phyloP scores from a whole-genome alignment of 2,113 vertebrate genomes.

The Agelaius tricolor region DNA sequence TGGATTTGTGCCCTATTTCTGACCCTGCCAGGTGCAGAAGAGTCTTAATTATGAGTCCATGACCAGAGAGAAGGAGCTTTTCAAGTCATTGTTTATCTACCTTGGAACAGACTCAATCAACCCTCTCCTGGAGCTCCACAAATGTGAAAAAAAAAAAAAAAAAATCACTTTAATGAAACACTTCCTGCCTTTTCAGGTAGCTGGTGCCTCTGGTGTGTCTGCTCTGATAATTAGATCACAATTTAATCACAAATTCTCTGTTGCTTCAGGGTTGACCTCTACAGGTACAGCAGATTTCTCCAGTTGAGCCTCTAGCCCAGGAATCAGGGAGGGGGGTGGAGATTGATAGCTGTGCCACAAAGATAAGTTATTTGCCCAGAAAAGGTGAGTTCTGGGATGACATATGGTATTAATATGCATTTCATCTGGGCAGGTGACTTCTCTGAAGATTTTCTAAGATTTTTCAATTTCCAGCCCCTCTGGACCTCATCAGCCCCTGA shows the following conservation, averaged over 20 bases:
- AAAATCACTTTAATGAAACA: background rate
- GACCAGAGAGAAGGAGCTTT: background rate
- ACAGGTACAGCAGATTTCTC: background rate
- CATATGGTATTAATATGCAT: accelerated
- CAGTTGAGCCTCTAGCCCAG: background rate
- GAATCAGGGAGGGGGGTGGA: background rate
- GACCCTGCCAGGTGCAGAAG: background rate
- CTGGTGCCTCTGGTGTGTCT: background rate
- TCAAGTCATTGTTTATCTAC: background rate
- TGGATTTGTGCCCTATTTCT: background rate
- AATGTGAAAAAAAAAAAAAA: background rate
- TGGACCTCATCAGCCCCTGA: background rate
- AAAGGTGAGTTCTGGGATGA: background rate
- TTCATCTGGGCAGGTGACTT: background rate
- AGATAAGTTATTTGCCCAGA: background rate
- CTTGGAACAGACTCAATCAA: background rate
- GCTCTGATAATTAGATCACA: background rate
- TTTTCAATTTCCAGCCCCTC: background rate
- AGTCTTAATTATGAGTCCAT: background rate
- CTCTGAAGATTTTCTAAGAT: background rate
- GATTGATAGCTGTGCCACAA: background rate
- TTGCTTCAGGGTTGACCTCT: background rate
- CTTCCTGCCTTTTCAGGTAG: background rate
- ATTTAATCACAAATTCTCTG: background rate
- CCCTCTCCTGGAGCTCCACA: background rate